Evolutionary conservation across 2,888 invertebrate species (phyloP).

Genomic region (Elysia crispata): DNA sequence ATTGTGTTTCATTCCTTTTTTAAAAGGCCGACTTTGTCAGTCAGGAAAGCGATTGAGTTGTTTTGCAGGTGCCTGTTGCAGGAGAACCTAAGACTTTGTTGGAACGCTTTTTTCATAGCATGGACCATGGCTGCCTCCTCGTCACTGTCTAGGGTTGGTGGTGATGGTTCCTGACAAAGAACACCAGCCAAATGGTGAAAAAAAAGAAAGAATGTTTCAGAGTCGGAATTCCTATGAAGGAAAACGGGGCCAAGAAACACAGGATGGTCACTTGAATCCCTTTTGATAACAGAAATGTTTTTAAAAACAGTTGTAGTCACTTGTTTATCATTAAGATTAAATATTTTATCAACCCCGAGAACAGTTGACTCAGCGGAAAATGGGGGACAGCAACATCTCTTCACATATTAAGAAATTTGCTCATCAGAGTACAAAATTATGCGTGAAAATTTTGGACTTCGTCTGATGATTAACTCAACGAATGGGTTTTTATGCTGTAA

Average conservation of each 20-base stretch:
- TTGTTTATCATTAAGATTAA: background rate
- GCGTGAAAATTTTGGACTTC: conserved; percentile 12
- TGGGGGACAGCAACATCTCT: background rate
- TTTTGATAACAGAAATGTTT: conserved; percentile 12
- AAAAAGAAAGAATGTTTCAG: conserved; percentile 22
- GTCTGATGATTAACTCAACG: conserved; percentile 7
- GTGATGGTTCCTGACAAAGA: conserved; percentile 16
- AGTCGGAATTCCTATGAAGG: conserved; percentile 15
- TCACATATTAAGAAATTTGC: conserved; percentile 25
- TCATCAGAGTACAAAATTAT: conserved; percentile 23
- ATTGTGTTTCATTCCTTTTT: conserved; percentile 22
- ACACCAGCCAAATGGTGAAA: conserved; percentile 14
- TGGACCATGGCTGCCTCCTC: conserved; percentile 18
- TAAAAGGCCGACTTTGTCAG: conserved; percentile 28
- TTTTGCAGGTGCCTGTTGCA: conserved; percentile 13
- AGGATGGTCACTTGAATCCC: background rate
- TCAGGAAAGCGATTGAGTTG: background rate
- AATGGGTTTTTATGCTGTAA: conserved; percentile 20
- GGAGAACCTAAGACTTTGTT: background rate
- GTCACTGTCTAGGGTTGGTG: conserved; percentile 24
- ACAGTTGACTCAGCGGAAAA: conserved; percentile 14
- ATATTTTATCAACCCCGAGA: conserved; percentile 25
- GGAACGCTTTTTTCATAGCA: conserved; percentile 14
- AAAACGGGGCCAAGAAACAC: conserved; percentile 24
- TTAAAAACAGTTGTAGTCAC: background rate